Conservation (phyloP, 2,797 vertebrate genomes). For the Stomatorhinus walkeri region DNA sequence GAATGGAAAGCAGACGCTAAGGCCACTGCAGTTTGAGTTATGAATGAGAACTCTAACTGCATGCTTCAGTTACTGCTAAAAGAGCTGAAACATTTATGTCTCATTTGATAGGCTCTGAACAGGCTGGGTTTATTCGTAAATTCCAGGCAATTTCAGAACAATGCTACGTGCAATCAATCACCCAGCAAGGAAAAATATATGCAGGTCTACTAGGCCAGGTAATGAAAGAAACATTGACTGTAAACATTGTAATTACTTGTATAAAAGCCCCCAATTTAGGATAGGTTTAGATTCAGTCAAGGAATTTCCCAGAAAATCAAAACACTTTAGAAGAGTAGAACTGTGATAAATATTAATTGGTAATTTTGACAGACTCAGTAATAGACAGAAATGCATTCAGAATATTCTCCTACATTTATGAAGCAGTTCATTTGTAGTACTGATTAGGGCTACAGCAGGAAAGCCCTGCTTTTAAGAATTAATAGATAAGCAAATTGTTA, state of each 20-base stretch:
- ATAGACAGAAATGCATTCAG: not conserved
- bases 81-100: not conserved
- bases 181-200: not conserved
- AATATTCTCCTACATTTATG: not conserved
- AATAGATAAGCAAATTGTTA: not conserved
- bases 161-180: not conserved
- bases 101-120: not conserved
- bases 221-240: not conserved
- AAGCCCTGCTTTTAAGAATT: not conserved
- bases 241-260: not conserved
- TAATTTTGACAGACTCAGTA: not conserved
- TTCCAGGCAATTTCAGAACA: constrained; percentile 6
- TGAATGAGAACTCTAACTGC: not conserved
- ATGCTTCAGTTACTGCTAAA: not conserved
- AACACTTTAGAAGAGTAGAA: not conserved
- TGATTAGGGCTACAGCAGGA: not conserved
- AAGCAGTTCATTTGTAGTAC: not conserved
- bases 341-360: not conserved
- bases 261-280: not conserved
- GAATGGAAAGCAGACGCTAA: not conserved
- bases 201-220: not conserved
- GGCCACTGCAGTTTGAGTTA: not conserved
- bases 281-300: not conserved
- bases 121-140: not conserved
- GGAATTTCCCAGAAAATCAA: not conserved